Evolutionary conservation across 2,113 vertebrate species (phyloP).

Genomic region (Tenrec ecaudatus): DNA sequence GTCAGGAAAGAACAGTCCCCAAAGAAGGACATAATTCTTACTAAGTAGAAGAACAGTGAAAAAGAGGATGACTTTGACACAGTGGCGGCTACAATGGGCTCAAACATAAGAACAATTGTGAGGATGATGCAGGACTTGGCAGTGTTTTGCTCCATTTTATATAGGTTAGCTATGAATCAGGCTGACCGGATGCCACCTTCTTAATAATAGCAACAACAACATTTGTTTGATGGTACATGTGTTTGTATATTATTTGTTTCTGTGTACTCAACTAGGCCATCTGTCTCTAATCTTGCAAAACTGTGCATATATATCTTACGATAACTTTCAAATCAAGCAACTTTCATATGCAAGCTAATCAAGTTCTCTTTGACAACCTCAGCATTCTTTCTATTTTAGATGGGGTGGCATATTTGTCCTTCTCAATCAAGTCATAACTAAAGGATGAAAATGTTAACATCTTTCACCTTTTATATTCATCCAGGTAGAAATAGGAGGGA

Average conservation of each 20-base stretch:
- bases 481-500: slow-evolving; percentile 66
- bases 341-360: slow-evolving; percentile 79
- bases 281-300: slow-evolving; percentile 73
- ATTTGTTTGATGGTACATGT: slow-evolving; percentile 73
- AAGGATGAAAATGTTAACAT: slow-evolving; percentile 68
- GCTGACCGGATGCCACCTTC: too few relatives aligned
- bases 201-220: too few relatives aligned
- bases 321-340: slow-evolving; percentile 77
- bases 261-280: slow-evolving; percentile 70
- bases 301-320: slow-evolving; percentile 78
- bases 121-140: too few relatives aligned
- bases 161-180: too few relatives aligned
- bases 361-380: slow-evolving; percentile 75
- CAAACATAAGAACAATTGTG: too few relatives aligned
- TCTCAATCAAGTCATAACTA: slow-evolving; percentile 69
- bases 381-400: slow-evolving; percentile 79
- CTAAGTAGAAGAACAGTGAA: too few relatives aligned
- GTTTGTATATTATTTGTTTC: slow-evolving; percentile 73
- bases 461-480: slow-evolving; percentile 59
- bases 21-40: too few relatives aligned
- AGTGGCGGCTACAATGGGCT: too few relatives aligned
- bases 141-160: too few relatives aligned
- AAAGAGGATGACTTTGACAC: too few relatives aligned
- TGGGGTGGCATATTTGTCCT: slow-evolving; percentile 72
- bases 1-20: too few relatives aligned